Evolutionary conservation across 2,113 vertebrate genomes (phyloP).

Genomic region (Xyrauchen texanus): DNA sequence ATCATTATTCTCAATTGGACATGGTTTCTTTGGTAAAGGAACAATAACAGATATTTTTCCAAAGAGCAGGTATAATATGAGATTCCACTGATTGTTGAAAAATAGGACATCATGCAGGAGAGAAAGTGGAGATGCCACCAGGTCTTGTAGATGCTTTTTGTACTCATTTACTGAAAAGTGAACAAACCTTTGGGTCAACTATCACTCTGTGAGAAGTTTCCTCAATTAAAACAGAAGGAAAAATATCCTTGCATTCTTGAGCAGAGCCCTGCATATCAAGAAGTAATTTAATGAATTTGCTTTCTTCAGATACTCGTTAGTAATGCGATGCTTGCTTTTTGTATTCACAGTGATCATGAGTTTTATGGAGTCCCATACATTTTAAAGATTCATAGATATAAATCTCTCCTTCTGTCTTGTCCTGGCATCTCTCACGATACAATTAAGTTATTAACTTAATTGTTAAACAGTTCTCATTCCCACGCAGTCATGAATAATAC

Average conservation of each 20-base stretch:
- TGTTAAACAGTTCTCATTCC: too few relatives aligned
- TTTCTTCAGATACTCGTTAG: not conserved
- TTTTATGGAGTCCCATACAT: not conserved
- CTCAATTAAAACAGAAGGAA: not conserved
- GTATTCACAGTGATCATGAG: not conserved
- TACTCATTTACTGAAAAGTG: not conserved
- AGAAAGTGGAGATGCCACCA: not conserved
- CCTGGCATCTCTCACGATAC: too few relatives aligned
- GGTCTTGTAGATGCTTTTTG: not conserved
- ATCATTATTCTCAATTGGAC: not conserved
- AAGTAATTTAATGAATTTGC: not conserved
- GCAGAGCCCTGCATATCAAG: not conserved
- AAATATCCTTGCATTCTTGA: not conserved
- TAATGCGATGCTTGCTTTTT: not conserved
- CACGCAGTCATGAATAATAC: too few relatives aligned
- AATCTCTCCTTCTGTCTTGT: not conserved
- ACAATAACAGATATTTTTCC: not conserved
- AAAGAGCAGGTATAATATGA: not conserved
- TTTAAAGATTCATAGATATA: not conserved
- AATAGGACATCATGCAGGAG: not conserved
- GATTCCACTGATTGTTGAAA: not conserved
- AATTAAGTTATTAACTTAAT: too few relatives aligned
- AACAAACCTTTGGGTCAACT: not conserved
- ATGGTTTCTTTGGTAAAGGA: not conserved
- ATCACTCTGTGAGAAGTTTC: not conserved